phyloP scores from a whole-genome alignment of 2,113 vertebrate species.

The Zingel zingel region DNA sequence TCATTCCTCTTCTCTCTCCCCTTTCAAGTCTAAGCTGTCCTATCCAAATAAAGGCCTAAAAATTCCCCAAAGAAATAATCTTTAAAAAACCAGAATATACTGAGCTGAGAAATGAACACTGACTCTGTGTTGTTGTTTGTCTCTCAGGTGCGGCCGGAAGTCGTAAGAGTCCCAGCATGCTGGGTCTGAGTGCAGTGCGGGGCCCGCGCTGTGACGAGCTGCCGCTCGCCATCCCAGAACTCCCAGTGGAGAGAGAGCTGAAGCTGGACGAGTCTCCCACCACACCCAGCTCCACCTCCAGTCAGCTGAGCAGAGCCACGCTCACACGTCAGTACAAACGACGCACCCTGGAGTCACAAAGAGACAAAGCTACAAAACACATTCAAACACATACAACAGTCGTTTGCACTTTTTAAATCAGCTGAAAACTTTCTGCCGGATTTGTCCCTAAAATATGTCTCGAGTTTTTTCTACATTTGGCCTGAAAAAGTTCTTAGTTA shows the following conservation, averaged over 20 bases:
- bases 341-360: neutral
- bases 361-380: neutral
- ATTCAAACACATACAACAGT: neutral
- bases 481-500: neutral
- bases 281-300: constrained; percentile 78
- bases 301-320: constrained; percentile 78
- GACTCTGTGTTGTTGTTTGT: neutral
- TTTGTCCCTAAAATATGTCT: neutral
- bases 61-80: no score
- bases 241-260: constrained; percentile 88
- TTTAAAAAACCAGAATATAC: no score
- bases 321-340: constrained; percentile 81
- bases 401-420: neutral
- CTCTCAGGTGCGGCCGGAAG: constrained; percentile 45
- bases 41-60: no score
- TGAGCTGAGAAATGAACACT: neutral
- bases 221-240: constrained; percentile 87
- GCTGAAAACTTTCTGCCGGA: neutral
- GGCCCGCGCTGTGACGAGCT: constrained; percentile 85
- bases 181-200: constrained; percentile 76
- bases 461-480: neutral
- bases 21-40: no score
- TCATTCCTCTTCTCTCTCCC: no score
- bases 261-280: constrained; percentile 86
- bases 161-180: constrained; percentile 74